Percentiles rank a stretch among this genome's conserved stretches.
Evolutionary conservation across 2,888 invertebrate genomes (phyloP).

Genomic region (Macaria liturata): DNA sequence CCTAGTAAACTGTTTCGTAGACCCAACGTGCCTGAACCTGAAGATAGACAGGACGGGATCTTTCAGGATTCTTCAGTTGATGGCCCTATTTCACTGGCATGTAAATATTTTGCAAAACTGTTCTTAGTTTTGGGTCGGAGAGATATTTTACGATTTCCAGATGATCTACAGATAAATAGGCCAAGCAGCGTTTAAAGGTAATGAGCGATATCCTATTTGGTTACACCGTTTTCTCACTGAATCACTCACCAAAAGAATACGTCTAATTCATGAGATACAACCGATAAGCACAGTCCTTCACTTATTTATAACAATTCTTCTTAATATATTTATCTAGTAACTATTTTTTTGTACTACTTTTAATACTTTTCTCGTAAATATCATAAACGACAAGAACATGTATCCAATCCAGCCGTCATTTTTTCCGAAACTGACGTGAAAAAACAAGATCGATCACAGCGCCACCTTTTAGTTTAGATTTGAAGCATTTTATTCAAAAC

Average conservation of each 20-base stretch:
- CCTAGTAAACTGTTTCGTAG: not conserved
- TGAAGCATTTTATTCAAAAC: slow-evolving; percentile 50
- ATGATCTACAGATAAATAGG: slow-evolving; percentile 29
- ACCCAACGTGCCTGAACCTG: not conserved
- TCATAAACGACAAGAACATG: slow-evolving; percentile 82
- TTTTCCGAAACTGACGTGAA: slow-evolving; percentile 78
- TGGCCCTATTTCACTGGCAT: slow-evolving; percentile 4
- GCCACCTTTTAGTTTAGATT: slow-evolving; percentile 60
- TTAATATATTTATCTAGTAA: slow-evolving; percentile 48
- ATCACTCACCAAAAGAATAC: slow-evolving; percentile 73
- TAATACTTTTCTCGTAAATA: slow-evolving; percentile 82
- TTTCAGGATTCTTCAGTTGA: not conserved
- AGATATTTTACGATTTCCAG: slow-evolving; percentile 8
- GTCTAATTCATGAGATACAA: slow-evolving; percentile 74
- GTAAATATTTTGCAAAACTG: slow-evolving; percentile 1
- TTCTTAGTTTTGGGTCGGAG: slow-evolving; percentile 2
- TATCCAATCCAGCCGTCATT: slow-evolving; percentile 82
- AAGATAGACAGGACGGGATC: not conserved
- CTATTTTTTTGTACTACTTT: slow-evolving; percentile 62
- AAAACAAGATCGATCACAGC: slow-evolving; percentile 46
- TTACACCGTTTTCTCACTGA: slow-evolving; percentile 62
- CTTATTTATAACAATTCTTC: slow-evolving; percentile 60
- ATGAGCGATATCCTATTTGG: slow-evolving; percentile 63
- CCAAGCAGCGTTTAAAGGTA: slow-evolving; percentile 39
- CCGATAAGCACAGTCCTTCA: slow-evolving; percentile 58